These are phyloP conservation scores for Pectinophora gossypiella DNA, from an alignment of 1,140 invertebrate genomes.

Conservation along the genomic window DNA sequence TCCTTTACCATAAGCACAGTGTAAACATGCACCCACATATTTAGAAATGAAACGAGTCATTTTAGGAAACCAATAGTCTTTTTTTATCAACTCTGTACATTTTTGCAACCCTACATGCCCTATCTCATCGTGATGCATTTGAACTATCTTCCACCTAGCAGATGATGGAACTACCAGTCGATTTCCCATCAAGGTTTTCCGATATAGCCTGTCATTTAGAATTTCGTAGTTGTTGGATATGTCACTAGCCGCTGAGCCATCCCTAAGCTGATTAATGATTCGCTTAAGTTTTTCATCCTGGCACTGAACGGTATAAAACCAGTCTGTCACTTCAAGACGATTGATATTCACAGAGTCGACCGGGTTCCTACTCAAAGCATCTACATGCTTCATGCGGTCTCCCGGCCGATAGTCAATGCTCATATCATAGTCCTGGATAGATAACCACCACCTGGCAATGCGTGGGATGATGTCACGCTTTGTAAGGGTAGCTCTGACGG, in stretches of 20 bases:
- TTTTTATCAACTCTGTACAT: background rate
- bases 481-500: constrained; percentile 17
- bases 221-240: background rate
- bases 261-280: background rate
- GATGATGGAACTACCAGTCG: background rate
- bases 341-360: constrained; percentile 1
- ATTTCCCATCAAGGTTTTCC: background rate
- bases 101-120: no score
- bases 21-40: background rate
- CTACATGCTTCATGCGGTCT: constrained; percentile 41
- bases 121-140: background rate
- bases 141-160: background rate
- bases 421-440: no score
- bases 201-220: background rate
- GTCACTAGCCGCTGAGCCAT: background rate
- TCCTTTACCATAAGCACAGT: background rate
- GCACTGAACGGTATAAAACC: constrained; percentile 8
- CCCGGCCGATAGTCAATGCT: no score
- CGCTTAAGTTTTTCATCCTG: constrained; percentile 8
- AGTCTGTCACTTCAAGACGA: constrained; percentile 13
- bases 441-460: constrained; percentile 25
- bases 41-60: background rate
- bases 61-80: background rate
- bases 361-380: constrained; percentile 36
- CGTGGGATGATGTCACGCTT: constrained; percentile 23